Evolutionary conservation across 2,113 vertebrate genomes (phyloP).

Genomic region (Cnemophilus loriae): DNA sequence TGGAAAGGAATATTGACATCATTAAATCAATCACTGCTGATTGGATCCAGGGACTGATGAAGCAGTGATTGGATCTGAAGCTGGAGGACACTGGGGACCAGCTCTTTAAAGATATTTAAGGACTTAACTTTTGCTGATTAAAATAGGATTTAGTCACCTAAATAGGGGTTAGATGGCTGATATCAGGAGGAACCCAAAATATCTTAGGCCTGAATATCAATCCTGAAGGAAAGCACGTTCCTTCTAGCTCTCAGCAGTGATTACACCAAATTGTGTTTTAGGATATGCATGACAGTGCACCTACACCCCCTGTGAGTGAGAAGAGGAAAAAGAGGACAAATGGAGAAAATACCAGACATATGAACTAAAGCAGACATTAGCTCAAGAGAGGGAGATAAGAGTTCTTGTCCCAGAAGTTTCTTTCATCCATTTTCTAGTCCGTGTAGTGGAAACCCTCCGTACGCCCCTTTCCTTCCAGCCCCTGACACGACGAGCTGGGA

Average conservation of each 20-base stretch:
- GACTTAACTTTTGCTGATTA: constrained; percentile 33
- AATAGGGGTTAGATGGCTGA: neutral
- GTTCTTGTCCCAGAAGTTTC: neutral
- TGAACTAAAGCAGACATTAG: neutral
- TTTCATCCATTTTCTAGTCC: neutral
- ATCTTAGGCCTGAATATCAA: neutral
- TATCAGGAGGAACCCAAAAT: neutral
- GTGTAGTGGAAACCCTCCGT: neutral
- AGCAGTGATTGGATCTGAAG: constrained; percentile 33
- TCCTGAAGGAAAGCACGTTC: neutral
- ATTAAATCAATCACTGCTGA: constrained; percentile 65
- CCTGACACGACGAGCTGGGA: neutral
- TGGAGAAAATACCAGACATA: neutral
- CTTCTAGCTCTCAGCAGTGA: neutral
- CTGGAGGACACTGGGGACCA: constrained; percentile 18
- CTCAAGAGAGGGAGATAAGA: neutral
- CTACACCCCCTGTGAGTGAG: neutral
- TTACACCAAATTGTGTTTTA: neutral
- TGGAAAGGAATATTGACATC: constrained; percentile 56
- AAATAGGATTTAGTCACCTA: constrained; percentile 19
- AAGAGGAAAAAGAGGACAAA: neutral
- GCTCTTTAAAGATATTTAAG: constrained; percentile 22
- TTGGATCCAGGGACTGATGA: constrained; percentile 49
- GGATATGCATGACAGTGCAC: neutral
- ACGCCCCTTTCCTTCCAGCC: neutral